A percentile compares a stretch with the other conserved stretches of the same genome.
These are phyloP conservation scores for Ormia ochracea DNA, from an alignment of 2,888 invertebrate genomes.

Conservation along the genomic window DNA sequence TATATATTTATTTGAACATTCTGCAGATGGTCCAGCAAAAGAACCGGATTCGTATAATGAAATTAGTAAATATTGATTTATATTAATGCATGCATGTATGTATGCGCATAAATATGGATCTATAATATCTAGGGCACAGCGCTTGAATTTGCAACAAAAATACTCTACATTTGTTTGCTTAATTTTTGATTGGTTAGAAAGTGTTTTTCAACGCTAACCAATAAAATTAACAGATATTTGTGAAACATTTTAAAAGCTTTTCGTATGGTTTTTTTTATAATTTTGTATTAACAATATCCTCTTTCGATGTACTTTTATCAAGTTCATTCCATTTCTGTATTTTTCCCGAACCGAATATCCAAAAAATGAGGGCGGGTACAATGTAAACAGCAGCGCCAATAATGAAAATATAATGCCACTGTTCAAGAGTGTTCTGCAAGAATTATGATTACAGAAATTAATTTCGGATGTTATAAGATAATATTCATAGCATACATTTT, in stretches of 20 bases:
- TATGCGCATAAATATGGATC: too few relatives aligned
- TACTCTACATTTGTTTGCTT: neutral
- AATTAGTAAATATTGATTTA: neutral
- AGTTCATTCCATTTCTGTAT: constrained; percentile 84
- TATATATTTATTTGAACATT: too few relatives aligned
- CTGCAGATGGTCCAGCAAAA: too few relatives aligned
- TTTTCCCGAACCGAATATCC: constrained; percentile 83
- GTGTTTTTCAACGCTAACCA: neutral
- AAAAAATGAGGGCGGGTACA: constrained; percentile 83
- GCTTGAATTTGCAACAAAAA: constrained; percentile 25
- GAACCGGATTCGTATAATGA: neutral
- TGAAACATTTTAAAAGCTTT: neutral
- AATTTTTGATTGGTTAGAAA: neutral
- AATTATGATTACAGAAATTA: constrained; percentile 66
- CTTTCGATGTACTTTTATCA: constrained; percentile 71
- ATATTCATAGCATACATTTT: constrained; percentile 66
- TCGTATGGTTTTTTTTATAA: constrained; percentile 66
- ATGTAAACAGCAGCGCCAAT: constrained; percentile 85
- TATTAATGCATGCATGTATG: neutral
- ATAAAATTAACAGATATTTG: neutral
- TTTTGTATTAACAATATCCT: constrained; percentile 72
- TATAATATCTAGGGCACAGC: constrained; percentile 47
- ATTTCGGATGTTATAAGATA: neutral
- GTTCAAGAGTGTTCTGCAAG: constrained; percentile 83
- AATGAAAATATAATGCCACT: constrained; percentile 86